Evolutionary conservation across 2,888 invertebrate species (phyloP).

Genomic region (Microdon myrmicae): DNA sequence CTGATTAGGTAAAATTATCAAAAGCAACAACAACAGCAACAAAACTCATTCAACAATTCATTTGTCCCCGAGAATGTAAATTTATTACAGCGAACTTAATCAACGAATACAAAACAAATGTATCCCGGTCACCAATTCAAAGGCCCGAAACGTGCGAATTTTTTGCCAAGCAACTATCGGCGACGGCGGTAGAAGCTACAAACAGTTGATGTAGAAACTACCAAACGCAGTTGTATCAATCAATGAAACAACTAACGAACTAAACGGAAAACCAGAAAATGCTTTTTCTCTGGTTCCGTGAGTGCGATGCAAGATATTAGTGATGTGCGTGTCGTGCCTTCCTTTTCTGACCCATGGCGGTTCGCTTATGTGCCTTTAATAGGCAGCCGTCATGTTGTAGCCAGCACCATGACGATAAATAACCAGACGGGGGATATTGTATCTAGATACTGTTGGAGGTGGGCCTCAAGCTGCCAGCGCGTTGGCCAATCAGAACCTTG

Average conservation of each 20-base stretch:
- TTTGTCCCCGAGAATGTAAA: constrained; percentile 25
- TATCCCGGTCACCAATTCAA: constrained; percentile 35
- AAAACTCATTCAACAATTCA: constrained; percentile 3
- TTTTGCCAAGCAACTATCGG: constrained; percentile 24
- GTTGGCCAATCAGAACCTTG: constrained; percentile 43
- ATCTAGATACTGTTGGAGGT: constrained; percentile 45
- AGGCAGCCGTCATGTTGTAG: constrained; percentile 46
- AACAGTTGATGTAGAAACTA: constrained; percentile 47
- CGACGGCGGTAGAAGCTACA: constrained; percentile 45
- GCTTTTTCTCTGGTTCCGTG: constrained; percentile 36
- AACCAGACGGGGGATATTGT: constrained; percentile 42
- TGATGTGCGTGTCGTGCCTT: constrained; percentile 35
- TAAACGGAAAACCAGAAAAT: constrained; percentile 50
- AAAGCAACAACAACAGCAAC: constrained; percentile 1
- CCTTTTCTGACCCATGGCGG: constrained; percentile 22
- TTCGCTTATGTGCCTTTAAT: constrained; percentile 30
- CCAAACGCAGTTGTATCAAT: constrained; percentile 51
- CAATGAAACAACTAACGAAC: constrained; percentile 52
- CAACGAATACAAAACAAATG: constrained; percentile 29
- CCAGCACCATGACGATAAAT: constrained; percentile 46
- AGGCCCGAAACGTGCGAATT: constrained; percentile 34
- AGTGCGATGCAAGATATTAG: constrained; percentile 47
- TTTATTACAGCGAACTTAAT: constrained; percentile 31
- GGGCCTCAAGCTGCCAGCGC: constrained; percentile 22
- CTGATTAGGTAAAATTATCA: constrained; percentile 9